A percentile compares a stretch with the other conserved stretches of the same genome.
Conservation (phyloP, 2,797 vertebrate species). For the Octomys mimax region DNA sequence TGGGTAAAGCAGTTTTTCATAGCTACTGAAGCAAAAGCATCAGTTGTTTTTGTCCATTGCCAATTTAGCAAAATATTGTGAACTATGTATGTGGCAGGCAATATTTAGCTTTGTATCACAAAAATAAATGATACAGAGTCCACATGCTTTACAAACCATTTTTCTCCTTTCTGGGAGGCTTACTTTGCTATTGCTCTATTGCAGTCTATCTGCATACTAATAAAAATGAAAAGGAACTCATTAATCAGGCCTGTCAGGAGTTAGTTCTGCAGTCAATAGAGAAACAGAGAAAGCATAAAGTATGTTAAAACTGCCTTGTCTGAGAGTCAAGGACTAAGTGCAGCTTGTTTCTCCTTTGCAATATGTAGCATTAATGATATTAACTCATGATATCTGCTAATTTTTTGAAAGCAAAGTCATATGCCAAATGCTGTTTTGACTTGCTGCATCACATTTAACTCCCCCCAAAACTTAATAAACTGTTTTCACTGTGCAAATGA, state of each 20-base stretch:
- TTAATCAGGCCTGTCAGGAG: slow-evolving; percentile 19
- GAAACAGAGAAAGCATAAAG: background rate
- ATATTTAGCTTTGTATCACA: background rate
- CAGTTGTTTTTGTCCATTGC: slow-evolving; percentile 15
- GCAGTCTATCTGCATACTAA: slow-evolving; percentile 58
- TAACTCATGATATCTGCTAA: background rate
- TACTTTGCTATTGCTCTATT: slow-evolving; percentile 54
- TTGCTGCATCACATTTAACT: background rate
- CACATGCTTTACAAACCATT: background rate
- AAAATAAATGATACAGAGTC: slow-evolving; percentile 23
- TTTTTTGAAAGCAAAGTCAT: slow-evolving; percentile 41
- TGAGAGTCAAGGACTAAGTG: background rate
- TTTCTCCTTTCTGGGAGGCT: background rate
- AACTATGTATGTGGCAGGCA: background rate
- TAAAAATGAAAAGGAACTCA: slow-evolving; percentile 41
- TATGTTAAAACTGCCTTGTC: background rate
- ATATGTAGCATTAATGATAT: background rate
- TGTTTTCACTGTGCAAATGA: background rate
- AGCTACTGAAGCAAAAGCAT: background rate
- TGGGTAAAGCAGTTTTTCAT: background rate
- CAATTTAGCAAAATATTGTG: background rate
- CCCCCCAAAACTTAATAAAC: background rate
- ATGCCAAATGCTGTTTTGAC: background rate
- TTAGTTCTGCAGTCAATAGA: background rate
- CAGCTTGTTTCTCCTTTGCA: background rate